Conservation (phyloP, 2,113 vertebrate genomes). For the Chloropsis cyanopogon region DNA sequence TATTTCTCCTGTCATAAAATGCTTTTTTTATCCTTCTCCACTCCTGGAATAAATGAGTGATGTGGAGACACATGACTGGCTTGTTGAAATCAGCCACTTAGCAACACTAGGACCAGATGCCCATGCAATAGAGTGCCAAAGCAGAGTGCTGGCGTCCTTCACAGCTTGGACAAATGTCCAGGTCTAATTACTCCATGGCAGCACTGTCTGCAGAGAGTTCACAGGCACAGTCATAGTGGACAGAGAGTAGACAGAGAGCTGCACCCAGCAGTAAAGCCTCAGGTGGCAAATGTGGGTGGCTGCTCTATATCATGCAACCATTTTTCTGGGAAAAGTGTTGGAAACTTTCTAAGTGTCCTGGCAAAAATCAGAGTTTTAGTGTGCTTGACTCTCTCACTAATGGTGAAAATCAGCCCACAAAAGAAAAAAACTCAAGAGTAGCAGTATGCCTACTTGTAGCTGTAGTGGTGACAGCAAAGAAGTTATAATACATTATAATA, state of each 20-base stretch:
- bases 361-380: background rate
- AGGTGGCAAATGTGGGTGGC: background rate
- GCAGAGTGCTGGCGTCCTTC: slow-evolving; percentile 41
- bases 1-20: slow-evolving; percentile 45
- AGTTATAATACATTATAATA: background rate
- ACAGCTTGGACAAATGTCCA: slow-evolving; percentile 50
- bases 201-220: slow-evolving; percentile 32
- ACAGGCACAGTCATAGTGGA: background rate
- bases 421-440: background rate
- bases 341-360: background rate
- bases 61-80: slow-evolving; percentile 60
- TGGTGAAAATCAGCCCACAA: background rate
- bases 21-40: background rate
- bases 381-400: background rate
- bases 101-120: slow-evolving; percentile 72
- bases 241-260: background rate
- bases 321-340: background rate
- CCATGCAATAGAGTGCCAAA: slow-evolving; percentile 67
- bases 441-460: background rate
- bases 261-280: background rate
- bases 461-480: background rate
- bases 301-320: background rate
- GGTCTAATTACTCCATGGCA: slow-evolving; percentile 40
- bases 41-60: slow-evolving; percentile 58
- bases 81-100: slow-evolving; percentile 70